Evolutionary conservation across 2,797 vertebrate species (phyloP), one percentile per base, ranked within the genome.

Genomic region (Eospalax fontanierii): DNA sequence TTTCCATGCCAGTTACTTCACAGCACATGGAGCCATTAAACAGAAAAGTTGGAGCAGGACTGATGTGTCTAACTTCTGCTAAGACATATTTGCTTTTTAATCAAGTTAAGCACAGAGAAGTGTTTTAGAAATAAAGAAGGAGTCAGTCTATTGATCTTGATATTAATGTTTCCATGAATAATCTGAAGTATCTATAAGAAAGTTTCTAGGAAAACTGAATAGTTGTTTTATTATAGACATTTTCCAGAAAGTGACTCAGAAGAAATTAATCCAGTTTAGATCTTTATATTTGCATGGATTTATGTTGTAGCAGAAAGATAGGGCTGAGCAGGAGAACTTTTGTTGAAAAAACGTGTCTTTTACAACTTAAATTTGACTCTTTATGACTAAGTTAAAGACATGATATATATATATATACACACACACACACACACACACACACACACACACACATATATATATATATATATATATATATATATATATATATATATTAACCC

Each of bases 171-270:
- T 82, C 54, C 38, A 73, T 65, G 57, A 40, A 66, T 18, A 87
- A 30, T 84, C 21, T 66, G 59, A 84, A 91, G 61, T 50, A 15
- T 88, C 35, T 87, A 33, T 43, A 63, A 86, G 26, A 24, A 83
- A 59, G 6, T 30, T 87, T 26, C 24, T 3, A 73, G 46, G 38
- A 10, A 74, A 82, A 16, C 3, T 82, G 28, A 66, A 33, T 82
- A 26, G 6, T 82, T 78, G 28, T 59, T 81, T 95, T 88, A 8
- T 43, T 75, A 81, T 1, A 87, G 18, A 35, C 19, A 50, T 78
- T 91, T 91, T 93, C 16, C 26, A 93, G 74, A 71, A 93, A 89
- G 30, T 78, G 57, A 89, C 18, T 92, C 46, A 93, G 15, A 82
- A 91, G 54, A 82, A 81, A 86, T 18, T 46, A 15, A 91, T 66